Base-by-base conservation (phyloP, 2,888 invertebrate species). In the Atethmia centrago region DNA sequence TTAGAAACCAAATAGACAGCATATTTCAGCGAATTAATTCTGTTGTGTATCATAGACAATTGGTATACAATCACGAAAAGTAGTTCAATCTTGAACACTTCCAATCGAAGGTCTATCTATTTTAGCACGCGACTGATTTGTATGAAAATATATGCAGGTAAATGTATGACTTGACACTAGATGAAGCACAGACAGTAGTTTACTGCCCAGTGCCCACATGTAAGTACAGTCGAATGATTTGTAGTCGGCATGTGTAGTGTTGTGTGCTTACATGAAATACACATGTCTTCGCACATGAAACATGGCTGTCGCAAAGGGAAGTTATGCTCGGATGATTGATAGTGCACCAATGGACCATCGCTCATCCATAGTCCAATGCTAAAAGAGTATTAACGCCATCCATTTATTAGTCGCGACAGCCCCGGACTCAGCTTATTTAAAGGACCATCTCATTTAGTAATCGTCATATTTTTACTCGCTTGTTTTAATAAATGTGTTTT, bases 181-280 rank as follows among this genome's bases (percentile, higher is more conserved):
- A 36, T 51, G 40, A 40, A 45, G 53, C n/a, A 49, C n/a, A 28
- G 31, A 42, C 12, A 45, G n/a, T 36, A 28, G 45, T 59, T 58
- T 42, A 56, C 25, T 59, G 42, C 28, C 31, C 49, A 51, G 51
- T 31, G 31, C 42, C 59, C 21, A 62, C 31, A 61, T 19, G n/a
- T 49, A 51, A 78, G 71, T 47, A 10, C 31, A 55, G 61, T 14
- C 21, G 25, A 42, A 56, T 76, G 76, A 76, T 76, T 80, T 80
- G 55, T 73, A n/a, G 42, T 19, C 7, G 31, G 55, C 73, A 71
- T 42, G 21, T 76, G 80, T 79, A 45, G 25, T 55, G 71, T 75
- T 42, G 21, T 66, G 49, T 5, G 36, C 42, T 56, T 21, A 19
- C 31, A 71, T 40, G 59, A 21, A 40, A 71, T 61, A n/a, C 51